These are phyloP conservation scores for Cebidichthys violaceus DNA, from an alignment of 2,113 vertebrate species.

Conservation along the genomic window DNA sequence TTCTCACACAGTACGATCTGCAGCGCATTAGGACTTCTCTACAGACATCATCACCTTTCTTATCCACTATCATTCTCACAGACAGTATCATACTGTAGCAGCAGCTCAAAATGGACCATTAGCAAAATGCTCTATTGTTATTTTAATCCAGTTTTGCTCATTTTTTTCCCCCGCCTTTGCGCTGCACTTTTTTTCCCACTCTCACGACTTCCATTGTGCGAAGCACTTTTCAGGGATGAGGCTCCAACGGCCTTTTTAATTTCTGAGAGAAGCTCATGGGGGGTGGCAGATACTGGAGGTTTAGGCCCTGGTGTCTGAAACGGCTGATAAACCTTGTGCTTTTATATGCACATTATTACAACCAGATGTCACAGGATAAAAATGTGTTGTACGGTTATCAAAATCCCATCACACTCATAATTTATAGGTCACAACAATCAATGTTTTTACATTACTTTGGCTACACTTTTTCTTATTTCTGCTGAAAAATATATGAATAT, in stretches of 20 bases:
- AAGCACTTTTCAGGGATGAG: slow-evolving; percentile 29
- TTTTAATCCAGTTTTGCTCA: slow-evolving; percentile 57
- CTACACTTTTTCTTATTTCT: neutral
- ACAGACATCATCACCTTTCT: slow-evolving; percentile 54
- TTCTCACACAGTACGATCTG: slow-evolving; percentile 8
- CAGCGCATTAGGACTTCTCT: slow-evolving; percentile 18
- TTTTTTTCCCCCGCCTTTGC: slow-evolving; percentile 39
- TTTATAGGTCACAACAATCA: neutral
- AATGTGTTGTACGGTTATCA: neutral
- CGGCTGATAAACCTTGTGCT: neutral
- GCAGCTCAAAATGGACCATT: slow-evolving; percentile 59
- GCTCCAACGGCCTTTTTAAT: slow-evolving; percentile 12
- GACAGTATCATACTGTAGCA: slow-evolving; percentile 56
- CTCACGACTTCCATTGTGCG: slow-evolving; percentile 22
- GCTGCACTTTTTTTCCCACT: slow-evolving; percentile 28
- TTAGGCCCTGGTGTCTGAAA: neutral
- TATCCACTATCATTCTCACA: slow-evolving; percentile 48
- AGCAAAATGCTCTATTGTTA: slow-evolving; percentile 59
- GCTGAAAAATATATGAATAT: neutral
- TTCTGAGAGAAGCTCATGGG: slow-evolving; percentile 11
- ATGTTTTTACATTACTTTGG: neutral
- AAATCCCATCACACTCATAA: neutral
- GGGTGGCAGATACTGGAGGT: slow-evolving; percentile 5
- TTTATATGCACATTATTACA: neutral
- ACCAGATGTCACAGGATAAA: neutral